Evolutionary conservation across 2,888 invertebrate genomes (phyloP), one percentile per base, ranked within the genome.

Genomic region (Heliconius hortense): DNA sequence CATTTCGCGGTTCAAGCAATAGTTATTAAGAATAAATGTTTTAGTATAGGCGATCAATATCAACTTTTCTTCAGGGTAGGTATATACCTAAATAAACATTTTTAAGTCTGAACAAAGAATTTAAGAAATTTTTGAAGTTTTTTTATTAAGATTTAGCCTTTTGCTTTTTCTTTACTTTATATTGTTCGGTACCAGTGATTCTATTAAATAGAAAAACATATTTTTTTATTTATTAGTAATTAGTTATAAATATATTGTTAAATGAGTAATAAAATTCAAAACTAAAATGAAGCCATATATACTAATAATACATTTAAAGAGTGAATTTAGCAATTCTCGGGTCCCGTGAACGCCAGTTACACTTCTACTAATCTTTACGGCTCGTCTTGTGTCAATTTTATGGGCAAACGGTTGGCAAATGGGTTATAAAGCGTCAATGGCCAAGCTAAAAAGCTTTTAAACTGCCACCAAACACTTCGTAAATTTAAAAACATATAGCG

Each of bases 351-450:
- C 69, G 77, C 75, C 72, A 76, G 76, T 81, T 79, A 78, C 81
- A 82, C 81, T 80, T 81, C 76, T 80, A 82, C 83, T 87, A 88
- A 89, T 89, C 87, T 89, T 87, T 85, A 90, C 82, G 84, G 83
- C 81, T 78, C 83, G 84, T 86, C 85, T 87, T 87, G 85, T 86
- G 88, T 89, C 89, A 87, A 88, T 84, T 87, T 89, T 86, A 89
- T 84, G 85, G 82, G 81, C 84, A 84, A 88, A 88, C 87, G 84
- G 87, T 87, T 87, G 84, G 84, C 84, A 88, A 88, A 90, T 87
- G 84, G 86, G 80, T 79, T 82, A 84, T 87, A 85, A 87, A 87
- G 77, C 76, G 83, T 80, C 80, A 82, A 80, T 81, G 82, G 80
- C 81, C 82, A 75, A 81, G 81, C 78, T 83, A 83, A 87, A 85